phyloP scores from a whole-genome alignment of 2,113 vertebrate genomes.

The Archocentrus centrarchus region DNA sequence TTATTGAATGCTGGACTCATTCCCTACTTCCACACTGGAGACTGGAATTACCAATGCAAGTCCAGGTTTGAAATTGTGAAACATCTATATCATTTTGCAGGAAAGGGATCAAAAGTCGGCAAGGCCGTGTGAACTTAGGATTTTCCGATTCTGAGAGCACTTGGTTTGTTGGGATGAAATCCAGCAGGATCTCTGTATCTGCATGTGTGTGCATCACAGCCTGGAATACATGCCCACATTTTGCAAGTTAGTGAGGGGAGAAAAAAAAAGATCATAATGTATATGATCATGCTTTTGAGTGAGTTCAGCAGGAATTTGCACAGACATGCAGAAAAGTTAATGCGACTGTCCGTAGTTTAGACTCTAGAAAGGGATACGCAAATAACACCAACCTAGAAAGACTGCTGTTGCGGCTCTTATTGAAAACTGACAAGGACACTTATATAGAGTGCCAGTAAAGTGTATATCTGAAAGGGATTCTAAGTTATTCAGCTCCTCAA shows the following conservation, averaged over 20 bases:
- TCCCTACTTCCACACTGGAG: not conserved
- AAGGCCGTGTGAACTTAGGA: not conserved
- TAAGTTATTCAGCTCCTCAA: not conserved
- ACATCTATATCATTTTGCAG: slow-evolving; percentile 6
- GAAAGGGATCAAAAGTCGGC: not conserved
- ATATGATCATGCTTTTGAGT: not conserved
- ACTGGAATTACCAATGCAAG: not conserved
- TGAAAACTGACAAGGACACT: not conserved
- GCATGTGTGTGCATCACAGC: not conserved
- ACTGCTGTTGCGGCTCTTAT: not conserved
- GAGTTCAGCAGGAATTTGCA: not conserved
- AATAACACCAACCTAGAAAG: not conserved
- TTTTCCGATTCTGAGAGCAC: not conserved
- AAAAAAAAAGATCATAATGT: not conserved
- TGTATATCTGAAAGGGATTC: too few species aligned
- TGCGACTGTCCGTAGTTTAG: too few species aligned
- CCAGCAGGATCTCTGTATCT: too few species aligned
- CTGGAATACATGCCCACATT: not conserved
- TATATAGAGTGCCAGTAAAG: too few species aligned
- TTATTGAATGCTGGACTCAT: not conserved
- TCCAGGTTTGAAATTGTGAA: slow-evolving; percentile 5
- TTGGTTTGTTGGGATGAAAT: not conserved
- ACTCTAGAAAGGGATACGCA: not conserved
- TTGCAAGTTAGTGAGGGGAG: not conserved
- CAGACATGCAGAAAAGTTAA: not conserved